Percentiles rank a stretch among this genome's conserved stretches.
These are phyloP conservation scores for Chaetorhynchus papuensis DNA, from an alignment of 2,113 vertebrate genomes.

Conservation along the genomic window DNA sequence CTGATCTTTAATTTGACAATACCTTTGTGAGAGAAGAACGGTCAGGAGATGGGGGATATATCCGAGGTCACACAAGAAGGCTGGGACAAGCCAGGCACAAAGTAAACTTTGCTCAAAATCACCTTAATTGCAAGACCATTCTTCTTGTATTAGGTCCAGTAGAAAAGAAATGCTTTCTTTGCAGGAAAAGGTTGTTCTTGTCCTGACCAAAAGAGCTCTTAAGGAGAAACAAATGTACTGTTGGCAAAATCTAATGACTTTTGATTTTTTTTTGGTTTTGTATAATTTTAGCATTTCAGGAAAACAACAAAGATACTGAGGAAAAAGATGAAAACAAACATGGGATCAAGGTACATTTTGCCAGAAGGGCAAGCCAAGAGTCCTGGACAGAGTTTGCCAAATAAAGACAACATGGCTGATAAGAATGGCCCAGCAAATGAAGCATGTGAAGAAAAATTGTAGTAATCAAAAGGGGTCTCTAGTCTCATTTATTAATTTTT, in stretches of 20 bases:
- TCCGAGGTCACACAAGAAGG: background rate
- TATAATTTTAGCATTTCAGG: background rate
- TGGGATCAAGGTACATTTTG: background rate
- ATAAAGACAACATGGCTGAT: background rate
- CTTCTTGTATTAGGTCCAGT: background rate
- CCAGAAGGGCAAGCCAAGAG: background rate
- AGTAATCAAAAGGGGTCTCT: background rate
- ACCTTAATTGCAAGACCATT: background rate
- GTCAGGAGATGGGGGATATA: background rate
- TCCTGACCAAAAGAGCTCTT: background rate
- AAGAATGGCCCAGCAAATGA: conserved; percentile 11
- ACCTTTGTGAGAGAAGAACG: background rate
- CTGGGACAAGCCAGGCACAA: background rate
- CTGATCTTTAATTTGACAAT: background rate
- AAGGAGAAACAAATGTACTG: background rate
- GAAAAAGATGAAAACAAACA: background rate
- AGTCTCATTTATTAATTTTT: background rate
- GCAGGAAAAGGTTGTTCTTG: background rate
- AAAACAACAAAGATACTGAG: background rate
- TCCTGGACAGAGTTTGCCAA: background rate
- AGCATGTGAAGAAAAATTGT: background rate
- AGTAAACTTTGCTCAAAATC: background rate
- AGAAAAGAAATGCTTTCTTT: background rate
- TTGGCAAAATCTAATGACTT: background rate
- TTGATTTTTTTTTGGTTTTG: background rate